A percentile compares a stretch with the other conserved stretches of the same genome.
phyloP scores from a whole-genome alignment of 1,140 invertebrate species.

The Lamellibrachia luymesi region DNA sequence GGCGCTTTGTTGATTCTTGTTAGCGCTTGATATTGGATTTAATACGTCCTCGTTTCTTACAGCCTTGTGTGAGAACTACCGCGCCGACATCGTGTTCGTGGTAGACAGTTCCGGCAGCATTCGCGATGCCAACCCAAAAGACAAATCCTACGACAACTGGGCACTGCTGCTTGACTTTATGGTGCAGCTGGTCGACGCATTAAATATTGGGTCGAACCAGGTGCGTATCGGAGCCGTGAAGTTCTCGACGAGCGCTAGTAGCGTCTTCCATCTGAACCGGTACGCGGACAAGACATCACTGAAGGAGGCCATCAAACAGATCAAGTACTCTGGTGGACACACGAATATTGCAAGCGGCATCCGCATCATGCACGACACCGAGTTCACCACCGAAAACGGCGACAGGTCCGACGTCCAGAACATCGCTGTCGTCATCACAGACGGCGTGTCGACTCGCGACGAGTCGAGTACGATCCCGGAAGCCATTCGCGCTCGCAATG shows the following conservation, averaged over 20 bases:
- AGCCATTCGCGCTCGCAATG: conserved; percentile 31
- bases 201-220: neutral
- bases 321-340: neutral
- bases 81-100: conserved; percentile 23
- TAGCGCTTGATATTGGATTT: neutral
- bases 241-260: neutral
- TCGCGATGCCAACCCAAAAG: conserved; percentile 15
- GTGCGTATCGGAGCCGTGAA: conserved; percentile 17
- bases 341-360: conserved; percentile 19
- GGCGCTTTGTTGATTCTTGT: neutral
- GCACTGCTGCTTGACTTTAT: conserved; percentile 11
- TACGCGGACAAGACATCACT: conserved; percentile 14
- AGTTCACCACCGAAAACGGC: conserved; percentile 29
- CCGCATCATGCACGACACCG: conserved; percentile 3
- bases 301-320: neutral
- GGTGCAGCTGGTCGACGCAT: neutral
- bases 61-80: neutral
- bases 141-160: conserved; percentile 19
- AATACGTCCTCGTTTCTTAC: neutral
- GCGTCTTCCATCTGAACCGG: conserved; percentile 17
- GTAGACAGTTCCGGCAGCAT: conserved; percentile 17
- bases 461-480: conserved; percentile 20
- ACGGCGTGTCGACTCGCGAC: conserved; percentile 32
- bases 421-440: conserved; percentile 36
- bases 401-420: conserved; percentile 31